Evolutionary conservation across 1,140 invertebrate genomes (phyloP), one percentile per base, ranked within the genome.

Genomic region (Cydia fagiglandana): DNA sequence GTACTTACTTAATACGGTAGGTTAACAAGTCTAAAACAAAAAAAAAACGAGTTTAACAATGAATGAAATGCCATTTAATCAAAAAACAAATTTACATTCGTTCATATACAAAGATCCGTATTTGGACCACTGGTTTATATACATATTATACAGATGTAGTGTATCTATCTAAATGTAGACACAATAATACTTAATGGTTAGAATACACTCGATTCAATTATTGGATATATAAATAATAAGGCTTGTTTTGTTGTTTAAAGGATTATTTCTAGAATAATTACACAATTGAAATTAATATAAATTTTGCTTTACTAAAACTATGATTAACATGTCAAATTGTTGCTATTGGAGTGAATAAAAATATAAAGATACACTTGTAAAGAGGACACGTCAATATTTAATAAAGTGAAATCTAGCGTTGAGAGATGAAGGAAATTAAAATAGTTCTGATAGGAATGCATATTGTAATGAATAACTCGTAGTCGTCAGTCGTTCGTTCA

Each of bases 141-240:
- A 66, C 66, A 70, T 70, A 79, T 76, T 50, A 73, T 79, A 79
- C 74, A 77, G 17, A n/a, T 73, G 24, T 24, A 24, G 24, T 24
- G n/a, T n/a, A n/a, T n/a, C n/a, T n/a, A 24, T 38, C 34, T 70
- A 41, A 41, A 70, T 70, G 34, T 38, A 70, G 30, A 20, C 66
- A 50, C 61, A 66, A 75, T 76, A 73, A 73, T 73, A 53, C 64
- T 47, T 41, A 75, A n/a, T n/a, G 41, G 53, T 38, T 41, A 76
- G 13, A 68, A 68, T 50, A 66, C 73, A 56, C 34, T 56, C 77
- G 77, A 80, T 79, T 79, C 80, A 75, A 81, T 73, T 66, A 73
- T 38, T 74, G 38, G 24, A 50, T 76, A 78, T 76, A 78, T 79
- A 76, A 78, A 81, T 79, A 77, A 80, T 79, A 84, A 84, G 81